Conservation (phyloP, 1,140 invertebrate species). For the Eumaeus atala region DNA sequence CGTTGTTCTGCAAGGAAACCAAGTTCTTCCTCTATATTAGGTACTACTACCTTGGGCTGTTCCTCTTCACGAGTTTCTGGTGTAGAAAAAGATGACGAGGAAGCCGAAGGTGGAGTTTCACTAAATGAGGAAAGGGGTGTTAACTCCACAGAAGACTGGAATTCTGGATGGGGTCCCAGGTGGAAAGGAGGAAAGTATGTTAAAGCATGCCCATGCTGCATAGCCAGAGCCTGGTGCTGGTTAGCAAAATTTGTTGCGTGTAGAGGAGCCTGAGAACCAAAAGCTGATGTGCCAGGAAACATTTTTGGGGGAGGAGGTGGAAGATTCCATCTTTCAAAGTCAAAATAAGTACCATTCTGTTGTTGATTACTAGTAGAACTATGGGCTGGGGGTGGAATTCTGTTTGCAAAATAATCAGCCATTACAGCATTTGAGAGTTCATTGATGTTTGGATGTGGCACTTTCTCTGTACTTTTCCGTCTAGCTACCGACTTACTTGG, state of each 20-base stretch:
- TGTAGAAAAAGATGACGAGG: constrained; percentile 71
- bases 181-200: constrained; percentile 83
- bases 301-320: constrained; percentile 80
- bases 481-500: constrained; percentile 54
- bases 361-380: constrained; percentile 78
- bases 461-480: constrained; percentile 75
- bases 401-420: constrained; percentile 75
- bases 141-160: constrained; percentile 79
- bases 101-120: constrained; percentile 74
- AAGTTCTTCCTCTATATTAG: constrained; percentile 89
- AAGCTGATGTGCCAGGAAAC: constrained; percentile 75
- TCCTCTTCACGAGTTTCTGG: constrained; percentile 77
- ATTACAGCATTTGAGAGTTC: constrained; percentile 71
- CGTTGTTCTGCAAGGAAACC: constrained; percentile 82
- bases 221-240: constrained; percentile 79
- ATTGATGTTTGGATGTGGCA: constrained; percentile 67
- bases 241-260: constrained; percentile 77
- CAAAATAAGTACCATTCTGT: constrained; percentile 81
- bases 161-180: constrained; percentile 78
- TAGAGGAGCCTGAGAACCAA: constrained; percentile 74
- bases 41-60: constrained; percentile 86
- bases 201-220: constrained; percentile 77
- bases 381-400: constrained; percentile 82
- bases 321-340: constrained; percentile 84
- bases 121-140: constrained; percentile 76